Conservation (phyloP, 1,140 invertebrate species). For the Lasaia peninsularis region DNA sequence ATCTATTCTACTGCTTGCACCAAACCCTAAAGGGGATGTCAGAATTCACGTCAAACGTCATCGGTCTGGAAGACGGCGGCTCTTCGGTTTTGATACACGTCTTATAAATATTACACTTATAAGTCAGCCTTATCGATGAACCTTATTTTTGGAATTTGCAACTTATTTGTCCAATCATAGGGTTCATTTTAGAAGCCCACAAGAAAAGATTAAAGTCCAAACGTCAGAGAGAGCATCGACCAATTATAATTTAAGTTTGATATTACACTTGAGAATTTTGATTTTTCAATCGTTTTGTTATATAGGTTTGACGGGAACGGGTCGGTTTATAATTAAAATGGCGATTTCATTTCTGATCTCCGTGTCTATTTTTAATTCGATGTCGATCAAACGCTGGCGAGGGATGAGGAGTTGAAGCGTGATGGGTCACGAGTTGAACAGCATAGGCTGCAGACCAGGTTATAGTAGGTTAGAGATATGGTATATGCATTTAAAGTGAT, state of each 20-base stretch:
- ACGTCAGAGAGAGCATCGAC: slow-evolving; percentile 45
- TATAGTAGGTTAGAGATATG: neutral
- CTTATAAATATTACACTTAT: slow-evolving; percentile 70
- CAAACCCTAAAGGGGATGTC: slow-evolving; percentile 62
- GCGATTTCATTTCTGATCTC: slow-evolving; percentile 53
- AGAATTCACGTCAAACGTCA: slow-evolving; percentile 73
- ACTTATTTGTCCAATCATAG: slow-evolving; percentile 19
- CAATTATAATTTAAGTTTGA: slow-evolving; percentile 72
- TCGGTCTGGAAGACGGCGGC: slow-evolving; percentile 65
- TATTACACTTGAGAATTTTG: slow-evolving; percentile 70
- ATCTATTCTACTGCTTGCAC: slow-evolving; percentile 26
- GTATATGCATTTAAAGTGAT: too few relatives aligned
- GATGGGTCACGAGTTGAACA: slow-evolving; percentile 26
- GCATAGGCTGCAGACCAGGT: neutral
- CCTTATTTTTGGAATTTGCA: slow-evolving; percentile 27
- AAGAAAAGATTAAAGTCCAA: slow-evolving; percentile 36
- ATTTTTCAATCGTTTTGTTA: slow-evolving; percentile 70
- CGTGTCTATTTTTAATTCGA: slow-evolving; percentile 47
- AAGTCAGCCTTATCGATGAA: slow-evolving; percentile 39
- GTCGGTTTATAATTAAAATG: slow-evolving; percentile 72
- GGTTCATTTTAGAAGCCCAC: slow-evolving; percentile 16
- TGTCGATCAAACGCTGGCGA: slow-evolving; percentile 59
- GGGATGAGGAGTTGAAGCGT: slow-evolving; percentile 40
- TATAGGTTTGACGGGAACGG: slow-evolving; percentile 53
- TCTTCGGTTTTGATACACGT: slow-evolving; percentile 69